Base-by-base conservation (phyloP, 2,113 vertebrate species). In the Tor tambroides region DNA sequence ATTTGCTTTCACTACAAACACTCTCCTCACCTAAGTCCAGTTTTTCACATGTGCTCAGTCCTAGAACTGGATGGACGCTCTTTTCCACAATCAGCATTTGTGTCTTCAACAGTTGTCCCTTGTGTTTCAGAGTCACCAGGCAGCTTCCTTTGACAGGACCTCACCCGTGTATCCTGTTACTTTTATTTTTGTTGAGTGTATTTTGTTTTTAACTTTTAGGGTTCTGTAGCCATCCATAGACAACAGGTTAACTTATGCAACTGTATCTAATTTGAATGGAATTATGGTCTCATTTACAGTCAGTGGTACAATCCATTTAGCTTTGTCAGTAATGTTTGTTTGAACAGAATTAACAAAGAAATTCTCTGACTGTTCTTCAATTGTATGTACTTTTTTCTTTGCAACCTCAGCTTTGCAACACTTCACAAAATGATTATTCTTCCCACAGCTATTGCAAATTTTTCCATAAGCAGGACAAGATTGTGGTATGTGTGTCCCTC, bases 401-500 rank as follows among this genome's bases (percentile, higher is more conserved):
- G 26, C 7, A 19, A 12, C 2, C 7, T 77, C 26, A 43, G 41
- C 21, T 30, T 15, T 87, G 65, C 85, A 85, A 61, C 78, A 87
- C 9, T 30, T 72, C 3, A 49, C 85, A 67, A 11, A 72, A 72
- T 72, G 72, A 14, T 89, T 76, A 4, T 63, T 74, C 43, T 86
- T 85, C 7, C 80, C 41, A 30, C 86, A 86, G 3, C 38, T 84
- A 9, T 88, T 88, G 23, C 79, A 86, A 0, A 6, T 83, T 76
- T 89, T 84, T 1, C 88, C 86, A 69, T 67, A 89, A 35, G 84
- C 84, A 32, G 86, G 86, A 78, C 88, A 91, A 63, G 56, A 15
- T 35, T 41, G 69, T n/a, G 54, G 83, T 4, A 19, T 51, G 28
- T 87, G 86, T 28, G 38, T 71, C 1, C 21, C 72, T 43, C 77